Evolutionary conservation across 2,797 vertebrate species (phyloP), one percentile per base, ranked within the genome.

Genomic region (Cossypha caffra): DNA sequence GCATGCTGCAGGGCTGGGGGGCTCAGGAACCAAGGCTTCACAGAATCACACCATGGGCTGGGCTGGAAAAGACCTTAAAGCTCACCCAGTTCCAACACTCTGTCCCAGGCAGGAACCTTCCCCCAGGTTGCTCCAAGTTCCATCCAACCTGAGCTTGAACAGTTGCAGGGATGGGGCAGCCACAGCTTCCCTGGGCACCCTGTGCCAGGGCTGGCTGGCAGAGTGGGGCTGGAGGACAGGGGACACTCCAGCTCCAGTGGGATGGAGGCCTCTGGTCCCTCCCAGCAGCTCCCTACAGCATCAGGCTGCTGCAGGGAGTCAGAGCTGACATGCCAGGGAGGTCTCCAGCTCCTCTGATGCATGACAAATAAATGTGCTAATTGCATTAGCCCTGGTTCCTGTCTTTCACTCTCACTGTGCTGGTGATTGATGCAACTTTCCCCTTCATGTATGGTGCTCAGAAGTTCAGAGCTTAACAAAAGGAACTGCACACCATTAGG

Each of bases 361-460:
- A 16, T 59, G 95, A 94, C 87, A 95, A 91, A 86, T 81, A 86
- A 52, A 51, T 24, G 81, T 80, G 84, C 61, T 94, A 94, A 97
- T 89, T 61, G 79, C 62, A 76, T 91, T 90, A 76, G 37, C 11
- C 8, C 83, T 25, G 35, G 54, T 38, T 86, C 74, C 55, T 1
- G 16, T 37, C 88, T 83, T 90, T 51, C 2, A 12, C 84, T 76
- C 66, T 77, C 3, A 0, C 86, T 33, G 64, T 14, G 69, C 61
- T 25, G 15, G 55, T 88, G 88, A 94, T 54, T 88, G 75, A 86
- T 79, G 58, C 52, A 64, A 84, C 73, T 59, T 88, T 85, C 85
- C 85, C 57, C 80, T 84, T 73, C 78, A 42, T 23, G 55, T 75
- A 33, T 1, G 11, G 45, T 20, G 72, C 52, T 86, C 66, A 77